Evolutionary conservation across 2,797 vertebrate species (phyloP), one percentile per base, ranked within the genome.

Genomic region (Phoebastria nigripes): DNA sequence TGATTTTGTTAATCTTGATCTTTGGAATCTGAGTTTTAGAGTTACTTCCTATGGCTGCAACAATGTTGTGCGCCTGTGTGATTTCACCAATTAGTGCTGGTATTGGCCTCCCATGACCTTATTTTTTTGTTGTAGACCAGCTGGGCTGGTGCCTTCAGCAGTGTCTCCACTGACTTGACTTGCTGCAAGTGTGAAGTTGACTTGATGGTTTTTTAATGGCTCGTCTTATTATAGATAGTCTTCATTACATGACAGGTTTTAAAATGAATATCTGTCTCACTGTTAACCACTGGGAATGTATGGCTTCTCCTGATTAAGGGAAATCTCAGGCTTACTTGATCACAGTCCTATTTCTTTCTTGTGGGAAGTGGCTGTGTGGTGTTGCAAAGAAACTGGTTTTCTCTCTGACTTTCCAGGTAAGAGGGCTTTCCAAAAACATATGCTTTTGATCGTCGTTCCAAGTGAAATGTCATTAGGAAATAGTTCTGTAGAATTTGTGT

Each of bases 271-370:
- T 46, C 31, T 44, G 11, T 56, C 58, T 65, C 12, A 0, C 61
- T 25, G 20, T 24, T 66, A 39, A 46, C n/a, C 1, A 0, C 55
- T 47, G 66, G 59, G 41, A 49, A 21, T 17, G n/a, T 24, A 13
- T 19, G 26, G 17, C 18, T 61, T 35, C 41, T 11, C 25, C 20
- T 4, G 24, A 11, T 12, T 9, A 22, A n/a, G 35, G 13, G 58
- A 25, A 29, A 10, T 20, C 11, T n/a, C 4, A 31, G 35, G 29
- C 26, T 51, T 31, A 6, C 21, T 24, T 26, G 56, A 19, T 18
- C 1, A 0, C n/a, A 18, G 37, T 20, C 31, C 14, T 70, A 0
- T 35, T 31, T 17, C 22, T 49, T 47, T 37, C 20, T 7, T 29
- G 31, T 1, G 2, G 25, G 22, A 87, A 61, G n/a, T 13, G 35